These are phyloP conservation scores for Agonum fuliginosum DNA, from an alignment of 2,888 invertebrate genomes.

Conservation along the genomic window DNA sequence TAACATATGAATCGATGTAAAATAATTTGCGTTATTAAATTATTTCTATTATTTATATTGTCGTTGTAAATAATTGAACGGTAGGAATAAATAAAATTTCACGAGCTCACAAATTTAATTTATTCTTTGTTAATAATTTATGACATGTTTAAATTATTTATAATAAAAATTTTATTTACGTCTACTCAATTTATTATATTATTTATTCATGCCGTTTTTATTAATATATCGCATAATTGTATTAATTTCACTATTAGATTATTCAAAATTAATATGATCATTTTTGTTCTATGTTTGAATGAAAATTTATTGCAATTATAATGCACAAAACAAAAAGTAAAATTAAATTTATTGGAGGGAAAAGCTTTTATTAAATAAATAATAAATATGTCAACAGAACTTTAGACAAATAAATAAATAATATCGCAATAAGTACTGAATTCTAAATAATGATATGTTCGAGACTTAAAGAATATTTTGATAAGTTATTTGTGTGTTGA, in stretches of 20 bases:
- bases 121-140: constrained; percentile 30
- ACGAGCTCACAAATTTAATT: background rate
- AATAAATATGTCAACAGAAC: no score
- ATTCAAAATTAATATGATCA: background rate
- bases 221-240: constrained; percentile 30
- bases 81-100: background rate
- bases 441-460: no score
- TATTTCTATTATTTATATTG: background rate
- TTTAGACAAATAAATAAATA: no score
- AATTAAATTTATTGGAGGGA: no score
- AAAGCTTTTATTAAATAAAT: no score
- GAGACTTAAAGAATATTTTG: no score
- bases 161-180: background rate
- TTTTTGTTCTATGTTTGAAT: background rate
- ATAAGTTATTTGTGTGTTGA: no score
- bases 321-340: no score
- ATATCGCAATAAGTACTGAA: no score
- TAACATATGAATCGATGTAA: background rate
- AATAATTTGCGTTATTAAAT: background rate
- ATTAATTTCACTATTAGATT: constrained; percentile 30
- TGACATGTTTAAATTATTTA: constrained; percentile 24
- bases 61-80: background rate
- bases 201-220: constrained; percentile 16
- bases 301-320: background rate
- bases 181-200: constrained; percentile 11